Conservation (phyloP, 2,113 vertebrate species). For the Nesoenas mayeri region DNA sequence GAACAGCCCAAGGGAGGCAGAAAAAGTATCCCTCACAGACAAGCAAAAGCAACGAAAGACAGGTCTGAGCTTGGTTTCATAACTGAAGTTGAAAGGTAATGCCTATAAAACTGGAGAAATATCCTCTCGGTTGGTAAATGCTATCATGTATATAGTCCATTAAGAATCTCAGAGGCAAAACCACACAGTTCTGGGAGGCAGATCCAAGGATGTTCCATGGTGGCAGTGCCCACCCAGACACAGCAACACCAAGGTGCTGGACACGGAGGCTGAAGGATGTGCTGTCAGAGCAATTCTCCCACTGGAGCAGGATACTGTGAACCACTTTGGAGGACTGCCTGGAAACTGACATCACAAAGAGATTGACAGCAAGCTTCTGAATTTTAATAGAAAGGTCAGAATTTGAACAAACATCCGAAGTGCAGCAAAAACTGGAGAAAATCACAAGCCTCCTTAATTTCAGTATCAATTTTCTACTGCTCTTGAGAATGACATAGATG, state of each 20-base stretch:
- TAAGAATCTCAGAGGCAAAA: background rate
- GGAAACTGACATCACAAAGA: background rate
- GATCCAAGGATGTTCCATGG: background rate
- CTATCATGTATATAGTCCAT: background rate
- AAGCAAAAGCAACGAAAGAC: background rate
- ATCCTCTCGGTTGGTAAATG: background rate
- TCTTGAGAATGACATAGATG: background rate
- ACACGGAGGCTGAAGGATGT: background rate
- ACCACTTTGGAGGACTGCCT: background rate
- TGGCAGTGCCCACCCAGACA: background rate
- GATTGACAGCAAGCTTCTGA: background rate
- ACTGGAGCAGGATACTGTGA: background rate
- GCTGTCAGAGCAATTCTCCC: background rate
- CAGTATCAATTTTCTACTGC: background rate
- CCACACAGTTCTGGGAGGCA: background rate
- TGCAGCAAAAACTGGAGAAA: background rate
- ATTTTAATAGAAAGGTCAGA: constrained; percentile 25
- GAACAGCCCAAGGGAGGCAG: background rate
- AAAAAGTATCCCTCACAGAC: background rate
- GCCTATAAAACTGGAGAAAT: background rate
- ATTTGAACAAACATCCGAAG: background rate
- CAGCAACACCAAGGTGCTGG: background rate
- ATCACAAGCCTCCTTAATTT: background rate
- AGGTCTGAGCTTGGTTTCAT: background rate
- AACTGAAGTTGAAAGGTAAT: background rate